These are phyloP conservation scores for Temnothorax curvispinosus DNA, from an alignment of 1,140 invertebrate genomes.

Conservation along the genomic window DNA sequence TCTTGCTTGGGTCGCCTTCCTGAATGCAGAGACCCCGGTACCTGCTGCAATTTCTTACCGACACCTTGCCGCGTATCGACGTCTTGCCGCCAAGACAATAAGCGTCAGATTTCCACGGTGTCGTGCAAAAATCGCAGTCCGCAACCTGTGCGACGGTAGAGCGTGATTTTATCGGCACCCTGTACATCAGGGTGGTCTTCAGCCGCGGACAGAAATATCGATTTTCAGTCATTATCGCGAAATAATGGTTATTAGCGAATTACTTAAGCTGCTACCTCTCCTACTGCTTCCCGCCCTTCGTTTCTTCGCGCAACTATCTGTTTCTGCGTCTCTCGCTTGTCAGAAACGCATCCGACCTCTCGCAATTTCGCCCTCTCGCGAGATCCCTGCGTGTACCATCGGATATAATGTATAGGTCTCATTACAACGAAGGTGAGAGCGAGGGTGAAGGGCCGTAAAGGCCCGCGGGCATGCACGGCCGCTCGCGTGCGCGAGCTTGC, in stretches of 20 bases:
- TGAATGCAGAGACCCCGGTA: neutral
- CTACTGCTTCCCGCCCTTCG: too few relatives aligned
- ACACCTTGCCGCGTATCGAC: neutral
- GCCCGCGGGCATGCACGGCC: neutral
- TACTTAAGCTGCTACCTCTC: neutral
- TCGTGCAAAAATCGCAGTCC: neutral
- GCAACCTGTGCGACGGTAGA: neutral
- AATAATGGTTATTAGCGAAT: constrained; percentile 43
- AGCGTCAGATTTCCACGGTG: neutral
- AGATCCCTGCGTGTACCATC: neutral
- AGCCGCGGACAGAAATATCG: neutral
- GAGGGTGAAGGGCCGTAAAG: neutral
- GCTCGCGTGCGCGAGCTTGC: constrained; percentile 38
- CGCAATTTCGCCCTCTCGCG: constrained; percentile 26
- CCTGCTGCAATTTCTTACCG: neutral
- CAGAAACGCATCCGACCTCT: neutral
- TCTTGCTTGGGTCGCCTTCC: neutral
- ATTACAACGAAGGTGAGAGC: constrained; percentile 5
- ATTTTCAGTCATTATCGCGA: constrained; percentile 21
- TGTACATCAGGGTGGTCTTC: neutral
- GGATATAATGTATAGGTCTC: constrained; percentile 26
- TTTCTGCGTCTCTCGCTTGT: neutral
- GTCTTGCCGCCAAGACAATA: neutral
- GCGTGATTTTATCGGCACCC: constrained; percentile 14
- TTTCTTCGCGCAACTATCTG: neutral